Evolutionary conservation across 2,888 invertebrate genomes (phyloP).

Genomic region (Kryphioiulus occultus): DNA sequence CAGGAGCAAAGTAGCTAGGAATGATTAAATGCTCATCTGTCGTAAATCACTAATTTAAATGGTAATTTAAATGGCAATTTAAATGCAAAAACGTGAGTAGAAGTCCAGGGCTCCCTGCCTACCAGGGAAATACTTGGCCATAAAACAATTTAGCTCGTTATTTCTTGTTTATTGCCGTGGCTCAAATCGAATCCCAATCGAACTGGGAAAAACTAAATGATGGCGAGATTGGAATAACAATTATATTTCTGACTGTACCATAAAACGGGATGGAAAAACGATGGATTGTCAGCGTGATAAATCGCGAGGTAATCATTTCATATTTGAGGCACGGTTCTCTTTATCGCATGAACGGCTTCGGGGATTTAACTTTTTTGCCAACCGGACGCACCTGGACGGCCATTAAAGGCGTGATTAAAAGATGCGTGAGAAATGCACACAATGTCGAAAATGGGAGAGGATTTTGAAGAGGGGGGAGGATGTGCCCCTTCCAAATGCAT

Average conservation of each 20-base stretch:
- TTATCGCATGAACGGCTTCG: background rate
- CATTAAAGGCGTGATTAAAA: background rate
- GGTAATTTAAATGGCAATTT: no score
- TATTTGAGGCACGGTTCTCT: background rate
- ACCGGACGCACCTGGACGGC: constrained; percentile 4
- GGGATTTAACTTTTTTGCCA: background rate
- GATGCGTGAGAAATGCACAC: background rate
- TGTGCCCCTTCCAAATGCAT: background rate
- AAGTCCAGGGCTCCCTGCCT: no score
- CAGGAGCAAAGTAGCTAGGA: no score
- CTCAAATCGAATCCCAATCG: background rate
- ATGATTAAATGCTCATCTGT: no score
- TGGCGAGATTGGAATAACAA: background rate
- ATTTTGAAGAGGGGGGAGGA: background rate
- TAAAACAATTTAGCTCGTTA: background rate
- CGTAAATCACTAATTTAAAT: no score
- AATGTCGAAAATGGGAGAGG: background rate
- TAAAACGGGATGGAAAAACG: background rate
- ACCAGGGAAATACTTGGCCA: background rate
- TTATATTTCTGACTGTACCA: background rate
- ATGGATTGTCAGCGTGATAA: background rate
- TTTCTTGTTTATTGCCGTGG: background rate
- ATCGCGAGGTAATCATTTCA: background rate
- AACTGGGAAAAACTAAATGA: background rate
- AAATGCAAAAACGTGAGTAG: no score